Evolutionary conservation across 2,113 vertebrate species (phyloP).

Genomic region (Antechinus stuartii): DNA sequence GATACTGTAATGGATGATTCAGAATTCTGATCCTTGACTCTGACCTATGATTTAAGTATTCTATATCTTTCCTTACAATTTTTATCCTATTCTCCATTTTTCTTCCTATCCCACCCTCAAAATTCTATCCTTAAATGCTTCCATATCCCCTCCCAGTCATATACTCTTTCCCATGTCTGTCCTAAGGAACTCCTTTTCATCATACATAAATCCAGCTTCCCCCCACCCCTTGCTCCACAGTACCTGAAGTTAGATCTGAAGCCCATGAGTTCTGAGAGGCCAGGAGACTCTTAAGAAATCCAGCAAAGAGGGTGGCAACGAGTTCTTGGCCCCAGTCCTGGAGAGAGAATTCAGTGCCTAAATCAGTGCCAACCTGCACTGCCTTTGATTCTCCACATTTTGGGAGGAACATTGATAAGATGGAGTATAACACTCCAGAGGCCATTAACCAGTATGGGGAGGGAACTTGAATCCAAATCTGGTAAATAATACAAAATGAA

Average conservation of each 20-base stretch:
- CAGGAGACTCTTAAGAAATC: not conserved
- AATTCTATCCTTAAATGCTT: not conserved
- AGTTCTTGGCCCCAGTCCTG: not conserved
- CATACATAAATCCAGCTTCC: not conserved
- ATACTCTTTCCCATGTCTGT: not conserved
- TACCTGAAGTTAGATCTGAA: fast-evolving
- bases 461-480: not conserved
- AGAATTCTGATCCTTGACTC: not conserved
- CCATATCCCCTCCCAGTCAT: not conserved
- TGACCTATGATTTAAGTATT: not conserved
- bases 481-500: not conserved
- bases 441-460: not conserved
- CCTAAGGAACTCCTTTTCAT: not conserved
- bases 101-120: not conserved
- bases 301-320: not conserved
- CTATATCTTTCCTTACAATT: not conserved
- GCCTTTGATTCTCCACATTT: slow-evolving; percentile 21
- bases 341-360: not conserved
- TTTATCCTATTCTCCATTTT: not conserved
- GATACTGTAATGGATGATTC: not conserved
- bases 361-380: not conserved
- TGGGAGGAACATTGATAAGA: not conserved
- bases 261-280: not conserved
- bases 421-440: not conserved
- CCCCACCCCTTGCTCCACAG: not conserved